Conservation (phyloP, 2,888 invertebrate genomes). For the Papilio elwesi region DNA sequence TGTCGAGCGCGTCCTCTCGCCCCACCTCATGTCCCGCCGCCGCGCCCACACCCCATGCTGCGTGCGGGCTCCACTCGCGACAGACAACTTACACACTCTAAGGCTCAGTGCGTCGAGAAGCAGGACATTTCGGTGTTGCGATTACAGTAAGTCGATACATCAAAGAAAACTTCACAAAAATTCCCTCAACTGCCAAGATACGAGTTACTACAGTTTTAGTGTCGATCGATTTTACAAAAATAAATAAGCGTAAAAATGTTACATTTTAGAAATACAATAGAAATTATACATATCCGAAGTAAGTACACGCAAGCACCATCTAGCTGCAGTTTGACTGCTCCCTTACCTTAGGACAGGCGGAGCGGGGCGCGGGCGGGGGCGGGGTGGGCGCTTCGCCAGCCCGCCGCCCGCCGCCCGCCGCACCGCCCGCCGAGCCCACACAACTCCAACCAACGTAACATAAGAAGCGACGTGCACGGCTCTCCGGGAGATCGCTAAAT, state of each 20-base stretch:
- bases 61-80: too few relatives aligned
- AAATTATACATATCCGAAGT: constrained; percentile 73
- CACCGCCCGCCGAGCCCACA: background rate
- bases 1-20: constrained; percentile 62
- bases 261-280: constrained; percentile 63
- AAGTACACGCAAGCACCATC: constrained; percentile 82
- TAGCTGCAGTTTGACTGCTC: constrained; percentile 75
- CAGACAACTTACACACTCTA: too few relatives aligned
- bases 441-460: too few relatives aligned
- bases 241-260: constrained; percentile 68
- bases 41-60: constrained; percentile 14
- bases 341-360: constrained; percentile 54
- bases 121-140: constrained; percentile 56
- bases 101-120: constrained; percentile 10
- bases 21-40: constrained; percentile 42
- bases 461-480: constrained; percentile 50
- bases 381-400: constrained; percentile 53
- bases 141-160: constrained; percentile 58
- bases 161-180: constrained; percentile 58
- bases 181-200: constrained; percentile 45
- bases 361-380: constrained; percentile 44
- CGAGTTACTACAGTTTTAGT: constrained; percentile 37
- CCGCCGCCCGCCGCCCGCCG: constrained; percentile 47
- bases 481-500: constrained; percentile 36
- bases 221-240: constrained; percentile 61